Base-by-base conservation (phyloP, 2,797 vertebrate species). In the Podarcis siculus region DNA sequence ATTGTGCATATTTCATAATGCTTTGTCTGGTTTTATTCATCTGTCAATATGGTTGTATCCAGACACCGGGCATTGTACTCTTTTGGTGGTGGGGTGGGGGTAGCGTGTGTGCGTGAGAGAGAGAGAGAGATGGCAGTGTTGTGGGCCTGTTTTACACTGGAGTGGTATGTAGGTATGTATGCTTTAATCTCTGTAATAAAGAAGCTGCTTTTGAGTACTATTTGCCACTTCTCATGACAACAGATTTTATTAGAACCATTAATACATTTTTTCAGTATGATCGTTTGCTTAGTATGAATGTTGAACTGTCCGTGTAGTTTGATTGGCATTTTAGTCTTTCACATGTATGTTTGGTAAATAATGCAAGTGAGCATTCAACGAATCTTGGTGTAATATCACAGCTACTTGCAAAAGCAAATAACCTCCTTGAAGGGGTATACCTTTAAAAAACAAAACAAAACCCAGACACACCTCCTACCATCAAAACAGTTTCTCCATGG, bases 161-260 rank as follows among this genome's bases (percentile, higher is more conserved):
- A 82, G 49, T 37, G 61, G 78, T 90, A 84, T 76, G 49, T 85
- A 81, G 61, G 78, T 90, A 84, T 90, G 69, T 90, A 67, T 84
- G 79, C 81, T 87, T 75, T 61, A 77, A 45, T 69, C 79, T 76
- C 77, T 90, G 49, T 64, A 87, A 90, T 87, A 87, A 87, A 90
- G 82, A 69, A 82, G 78, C 82, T 90, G 72, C 82, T 87, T 87
- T 76, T 88, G 78, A 81, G 86, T 77, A 87, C 30, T 35, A 7
- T 82, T 90, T 87, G 76, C 71, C 71, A 81, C 35, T 64, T 85
- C 66, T 90, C 49, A 77, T 87, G 27, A 58, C 45, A 69, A 61
- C 71, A 58, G 35, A 76, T 42, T 75, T 84, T 84, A 80, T 87
- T 79, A 85, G 81, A 67, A 39, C 21, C 25, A 58, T 35, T 81